phyloP scores from a whole-genome alignment of 2,797 vertebrate genomes.

The Hemibagrus guttatus region DNA sequence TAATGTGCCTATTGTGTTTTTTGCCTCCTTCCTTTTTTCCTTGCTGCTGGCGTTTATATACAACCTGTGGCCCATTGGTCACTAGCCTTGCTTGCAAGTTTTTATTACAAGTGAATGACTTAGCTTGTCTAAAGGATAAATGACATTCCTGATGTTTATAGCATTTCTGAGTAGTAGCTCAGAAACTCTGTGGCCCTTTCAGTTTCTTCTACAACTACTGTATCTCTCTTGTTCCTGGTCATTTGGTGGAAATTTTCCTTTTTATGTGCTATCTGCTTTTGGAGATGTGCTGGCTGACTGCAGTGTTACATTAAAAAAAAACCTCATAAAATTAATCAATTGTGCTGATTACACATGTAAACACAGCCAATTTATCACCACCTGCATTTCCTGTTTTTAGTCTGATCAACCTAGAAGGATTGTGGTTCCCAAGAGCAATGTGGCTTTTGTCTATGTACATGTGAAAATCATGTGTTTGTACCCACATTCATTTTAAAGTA shows the following conservation, averaged over 20 bases:
- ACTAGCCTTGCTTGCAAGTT: not conserved
- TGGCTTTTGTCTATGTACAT: not conserved
- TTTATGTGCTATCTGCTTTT: not conserved
- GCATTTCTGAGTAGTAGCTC: not conserved
- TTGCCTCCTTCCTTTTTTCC: conserved; percentile 63
- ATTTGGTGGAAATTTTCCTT: not conserved
- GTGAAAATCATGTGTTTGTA: not conserved
- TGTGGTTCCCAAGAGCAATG: not conserved
- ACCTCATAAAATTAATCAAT: not conserved
- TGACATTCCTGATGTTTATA: not conserved
- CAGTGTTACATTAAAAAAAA: not conserved
- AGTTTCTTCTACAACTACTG: not conserved
- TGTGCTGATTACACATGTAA: not conserved
- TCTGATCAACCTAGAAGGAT: not conserved
- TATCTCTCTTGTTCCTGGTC: not conserved
- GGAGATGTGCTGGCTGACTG: not conserved
- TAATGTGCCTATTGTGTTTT: conserved; percentile 75
- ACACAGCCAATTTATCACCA: not conserved
- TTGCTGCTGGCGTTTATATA: not conserved
- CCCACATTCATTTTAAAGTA: not conserved
- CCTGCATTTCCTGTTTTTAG: not conserved
- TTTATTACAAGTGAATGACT: conserved; percentile 3
- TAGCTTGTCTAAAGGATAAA: conserved; percentile 2
- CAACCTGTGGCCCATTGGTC: not conserved
- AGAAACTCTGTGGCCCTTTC: not conserved